phyloP scores from a whole-genome alignment of 2,888 invertebrate genomes.

The Ochropleura leucogaster region DNA sequence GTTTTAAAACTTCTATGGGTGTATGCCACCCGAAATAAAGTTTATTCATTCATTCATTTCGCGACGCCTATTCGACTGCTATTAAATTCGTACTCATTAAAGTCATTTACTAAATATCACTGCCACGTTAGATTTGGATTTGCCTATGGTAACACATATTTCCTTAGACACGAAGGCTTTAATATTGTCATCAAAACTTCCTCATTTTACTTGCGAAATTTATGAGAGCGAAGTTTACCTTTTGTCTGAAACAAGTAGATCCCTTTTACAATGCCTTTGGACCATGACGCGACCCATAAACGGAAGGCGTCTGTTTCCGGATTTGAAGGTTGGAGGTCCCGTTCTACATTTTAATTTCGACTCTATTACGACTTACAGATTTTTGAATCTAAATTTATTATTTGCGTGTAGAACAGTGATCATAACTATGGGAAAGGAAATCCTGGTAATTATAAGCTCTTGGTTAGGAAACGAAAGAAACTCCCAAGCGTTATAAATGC shows the following conservation, averaged over 20 bases:
- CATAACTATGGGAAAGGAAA: neutral
- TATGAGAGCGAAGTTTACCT: neutral
- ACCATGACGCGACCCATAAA: conserved; percentile 7
- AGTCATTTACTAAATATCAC: too few species aligned
- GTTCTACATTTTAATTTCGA: conserved; percentile 4
- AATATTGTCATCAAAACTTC: neutral
- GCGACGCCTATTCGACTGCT: too few species aligned
- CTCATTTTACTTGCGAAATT: neutral
- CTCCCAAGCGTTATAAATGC: neutral
- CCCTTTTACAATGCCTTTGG: conserved; percentile 4
- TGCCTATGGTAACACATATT: too few species aligned
- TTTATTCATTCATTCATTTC: too few species aligned
- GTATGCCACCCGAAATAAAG: too few species aligned
- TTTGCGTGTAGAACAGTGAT: neutral
- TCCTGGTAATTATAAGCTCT: conserved; percentile 23
- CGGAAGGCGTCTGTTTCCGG: conserved; percentile 7
- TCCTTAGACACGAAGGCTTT: neutral
- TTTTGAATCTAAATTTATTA: neutral
- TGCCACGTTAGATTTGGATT: too few species aligned
- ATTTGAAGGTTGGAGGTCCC: neutral
- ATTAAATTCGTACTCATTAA: too few species aligned
- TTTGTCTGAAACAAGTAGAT: neutral
- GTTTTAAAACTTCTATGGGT: too few species aligned
- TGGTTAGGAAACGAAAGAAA: neutral
- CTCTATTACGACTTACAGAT: neutral